Percentiles rank a stretch among this genome's conserved stretches.
These are phyloP conservation scores for Guaruba guarouba DNA, from an alignment of 2,113 vertebrate genomes.

Conservation along the genomic window DNA sequence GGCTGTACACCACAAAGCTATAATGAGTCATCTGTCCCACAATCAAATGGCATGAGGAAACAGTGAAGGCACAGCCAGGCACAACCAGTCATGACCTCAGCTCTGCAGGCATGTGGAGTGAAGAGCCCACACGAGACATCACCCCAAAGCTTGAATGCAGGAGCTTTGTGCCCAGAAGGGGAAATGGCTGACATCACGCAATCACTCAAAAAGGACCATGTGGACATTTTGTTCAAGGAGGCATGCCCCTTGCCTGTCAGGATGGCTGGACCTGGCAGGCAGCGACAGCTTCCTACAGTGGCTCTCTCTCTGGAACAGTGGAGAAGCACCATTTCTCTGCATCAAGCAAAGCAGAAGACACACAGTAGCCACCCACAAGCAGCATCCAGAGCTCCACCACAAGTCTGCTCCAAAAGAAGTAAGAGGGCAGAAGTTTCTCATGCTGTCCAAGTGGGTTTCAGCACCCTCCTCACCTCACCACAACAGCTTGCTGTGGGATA, in stretches of 20 bases:
- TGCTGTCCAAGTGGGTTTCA: neutral
- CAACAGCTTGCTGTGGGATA: neutral
- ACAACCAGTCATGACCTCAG: neutral
- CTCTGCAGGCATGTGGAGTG: accelerated
- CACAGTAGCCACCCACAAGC: neutral
- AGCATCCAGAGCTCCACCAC: neutral
- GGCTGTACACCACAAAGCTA: neutral
- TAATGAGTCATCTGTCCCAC: neutral
- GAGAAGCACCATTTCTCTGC: neutral
- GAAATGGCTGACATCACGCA: neutral
- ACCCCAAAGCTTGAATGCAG: neutral
- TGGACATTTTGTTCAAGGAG: neutral
- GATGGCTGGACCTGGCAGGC: neutral
- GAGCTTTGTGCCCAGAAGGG: neutral
- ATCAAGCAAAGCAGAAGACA: neutral
- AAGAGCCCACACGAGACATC: neutral
- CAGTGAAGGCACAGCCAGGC: neutral
- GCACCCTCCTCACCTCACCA: neutral
- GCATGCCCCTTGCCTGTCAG: neutral
- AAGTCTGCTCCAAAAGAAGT: neutral
- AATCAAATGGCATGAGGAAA: neutral
- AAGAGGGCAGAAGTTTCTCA: neutral
- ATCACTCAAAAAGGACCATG: neutral
- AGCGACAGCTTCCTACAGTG: neutral
- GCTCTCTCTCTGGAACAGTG: neutral